Conservation (phyloP, 1,140 invertebrate genomes). For the Cephus cinctus region DNA sequence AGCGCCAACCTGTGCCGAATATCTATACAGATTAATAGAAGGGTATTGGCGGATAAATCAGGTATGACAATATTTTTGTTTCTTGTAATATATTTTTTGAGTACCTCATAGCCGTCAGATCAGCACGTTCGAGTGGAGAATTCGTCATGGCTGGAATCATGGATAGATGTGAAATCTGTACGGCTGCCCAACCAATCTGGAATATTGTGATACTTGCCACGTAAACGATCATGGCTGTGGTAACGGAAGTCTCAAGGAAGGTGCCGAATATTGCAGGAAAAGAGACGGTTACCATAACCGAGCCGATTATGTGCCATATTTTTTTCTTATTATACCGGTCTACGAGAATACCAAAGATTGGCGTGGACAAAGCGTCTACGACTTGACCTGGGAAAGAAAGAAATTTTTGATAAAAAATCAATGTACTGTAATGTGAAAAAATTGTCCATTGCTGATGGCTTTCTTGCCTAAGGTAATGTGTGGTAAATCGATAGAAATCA, state of each 20-base stretch:
- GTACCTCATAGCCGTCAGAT: slow-evolving; percentile 78
- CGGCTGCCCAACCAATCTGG: slow-evolving; percentile 88
- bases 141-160: slow-evolving; percentile 80
- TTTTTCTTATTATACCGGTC: slow-evolving; percentile 76
- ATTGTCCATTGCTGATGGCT: background rate
- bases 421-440: too few species aligned
- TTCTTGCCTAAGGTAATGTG: too few species aligned
- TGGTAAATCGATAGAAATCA: too few species aligned
- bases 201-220: slow-evolving; percentile 77
- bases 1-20: slow-evolving; percentile 79
- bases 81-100: slow-evolving; percentile 13
- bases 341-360: slow-evolving; percentile 80
- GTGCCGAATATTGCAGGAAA: slow-evolving; percentile 83
- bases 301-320: slow-evolving; percentile 84
- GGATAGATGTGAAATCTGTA: slow-evolving; percentile 88
- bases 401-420: too few species aligned
- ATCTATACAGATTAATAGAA: slow-evolving; percentile 59
- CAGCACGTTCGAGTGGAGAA: slow-evolving; percentile 66
- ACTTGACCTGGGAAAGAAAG: slow-evolving; percentile 70
- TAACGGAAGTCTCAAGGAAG: slow-evolving; percentile 58
- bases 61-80: background rate
- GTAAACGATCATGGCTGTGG: slow-evolving; percentile 59
- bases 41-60: background rate
- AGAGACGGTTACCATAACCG: slow-evolving; percentile 60
- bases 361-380: slow-evolving; percentile 82